Base-by-base conservation (phyloP, 2,888 invertebrate species). In the Tribolium freemani region DNA sequence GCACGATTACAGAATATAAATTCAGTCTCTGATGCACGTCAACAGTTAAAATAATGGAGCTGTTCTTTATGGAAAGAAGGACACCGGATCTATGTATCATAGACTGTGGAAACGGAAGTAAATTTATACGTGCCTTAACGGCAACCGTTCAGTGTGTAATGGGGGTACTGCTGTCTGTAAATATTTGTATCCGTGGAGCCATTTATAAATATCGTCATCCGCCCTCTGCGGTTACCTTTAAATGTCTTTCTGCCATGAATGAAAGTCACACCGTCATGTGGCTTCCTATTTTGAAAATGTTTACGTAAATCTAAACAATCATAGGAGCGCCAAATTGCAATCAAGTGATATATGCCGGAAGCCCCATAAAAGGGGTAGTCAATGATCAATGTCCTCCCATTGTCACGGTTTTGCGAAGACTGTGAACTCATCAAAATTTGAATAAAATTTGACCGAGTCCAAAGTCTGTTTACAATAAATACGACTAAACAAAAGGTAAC, bases 91-190 rank as follows among this genome's bases (percentile, higher is more conserved):
- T 46, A 54, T 66, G 70, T 63, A 53, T 69, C 54, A 30, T 53
- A 38, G 45, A 54, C 10, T 66, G 45, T 72, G 68, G 68, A 72
- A 69, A 72, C 72, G 72, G 72, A 72, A 72, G 58, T 63, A 45
- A 66, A 56, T 54, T 68, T 48, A 48, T 68, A 72, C 72, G 72
- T 72, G 72, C 63, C 72, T 69, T 72, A 72, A 63, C 72, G 72
- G 72, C 68, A 72, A 61, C 56, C 60, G 68, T 72, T 68, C 51
- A 72, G 46, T 71, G 60, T 71, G 71, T 71, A 67, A 71, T 51
- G 54, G 61, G 71, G 71, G 45, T 68, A 38, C 57, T 44, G 10
- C 51, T 5, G 53, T 53, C 30, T 66, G 64, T 71, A 71, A 71
- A 71, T 66, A 71, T 71, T 71, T 71, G 61, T 48, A 63, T 70